Percentiles rank a stretch among this genome's conserved stretches.
phyloP scores from a whole-genome alignment of 2,113 vertebrate species.

The Scytalopus superciliaris region DNA sequence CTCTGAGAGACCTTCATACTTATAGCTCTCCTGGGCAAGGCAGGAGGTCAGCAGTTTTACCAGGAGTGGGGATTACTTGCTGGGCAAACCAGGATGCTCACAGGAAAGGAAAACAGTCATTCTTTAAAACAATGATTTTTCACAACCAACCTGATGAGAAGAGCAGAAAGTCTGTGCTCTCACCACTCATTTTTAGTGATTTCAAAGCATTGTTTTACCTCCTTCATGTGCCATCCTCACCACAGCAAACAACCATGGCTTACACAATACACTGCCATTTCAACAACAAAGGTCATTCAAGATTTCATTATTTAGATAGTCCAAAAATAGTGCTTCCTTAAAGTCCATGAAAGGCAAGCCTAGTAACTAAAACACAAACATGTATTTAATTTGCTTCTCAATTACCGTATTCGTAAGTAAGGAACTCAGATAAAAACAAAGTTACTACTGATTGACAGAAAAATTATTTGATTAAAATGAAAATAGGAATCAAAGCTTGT shows the following conservation, averaged over 20 bases:
- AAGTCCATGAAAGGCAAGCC: neutral
- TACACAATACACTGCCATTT: neutral
- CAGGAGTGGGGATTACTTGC: neutral
- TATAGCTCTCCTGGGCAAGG: neutral
- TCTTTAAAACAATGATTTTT: neutral
- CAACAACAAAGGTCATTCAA: neutral
- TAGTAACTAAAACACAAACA: neutral
- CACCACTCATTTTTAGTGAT: neutral
- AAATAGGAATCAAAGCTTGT: neutral
- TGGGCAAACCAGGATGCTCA: neutral
- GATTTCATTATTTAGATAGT: neutral
- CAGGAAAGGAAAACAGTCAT: neutral
- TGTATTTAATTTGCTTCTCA: neutral
- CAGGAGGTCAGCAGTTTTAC: neutral
- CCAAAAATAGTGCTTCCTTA: neutral
- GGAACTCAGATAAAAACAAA: neutral
- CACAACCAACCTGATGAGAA: neutral
- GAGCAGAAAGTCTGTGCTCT: neutral
- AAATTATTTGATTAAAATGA: neutral
- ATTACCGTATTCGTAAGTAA: neutral
- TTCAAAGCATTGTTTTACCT: neutral
- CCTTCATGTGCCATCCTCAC: neutral
- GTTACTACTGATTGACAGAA: neutral
- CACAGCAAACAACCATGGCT: neutral
- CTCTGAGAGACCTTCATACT: neutral